Evolutionary conservation across 2,113 vertebrate species (phyloP), one percentile per base, ranked within the genome.

Genomic region (Cavia porcellus): DNA sequence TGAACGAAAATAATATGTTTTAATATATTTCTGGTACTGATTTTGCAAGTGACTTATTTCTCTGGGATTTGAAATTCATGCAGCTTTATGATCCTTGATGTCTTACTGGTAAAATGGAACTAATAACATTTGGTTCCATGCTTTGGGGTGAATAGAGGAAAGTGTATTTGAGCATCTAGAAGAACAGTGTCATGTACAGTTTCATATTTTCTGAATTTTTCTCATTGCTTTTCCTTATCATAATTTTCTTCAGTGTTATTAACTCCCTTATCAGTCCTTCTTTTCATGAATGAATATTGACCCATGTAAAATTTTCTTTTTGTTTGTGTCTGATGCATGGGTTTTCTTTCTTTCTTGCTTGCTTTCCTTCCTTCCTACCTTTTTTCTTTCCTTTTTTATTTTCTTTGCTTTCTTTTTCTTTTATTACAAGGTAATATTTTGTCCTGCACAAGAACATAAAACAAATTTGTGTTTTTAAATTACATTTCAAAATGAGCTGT

Each of bases 401-500:
- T 68, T 70, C 8, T 6, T 92, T 80, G 74, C 61, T 64, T 61
- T 74, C 62, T 68, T 35, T 38, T 17, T 70, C n/a, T 9, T 92
- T 81, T 85, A 42, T 66, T 64, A 87, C 50, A 86, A 92, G 47
- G 13, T 30, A 89, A 30, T 92, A 75, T 77, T 96, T 94, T 91
- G 89, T 96, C 68, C 22, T 92, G 42, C 10, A 85, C 4, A 66
- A 57, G 72, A 86, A 94, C 57, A 94, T 10, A 52, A 61, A 77
- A 28, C 90, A 96, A 93, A 89, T 93, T 38, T 52, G 50, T 77
- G 52, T 91, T 82, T 86, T 85, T 70, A 86, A 97, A 92, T 97
- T 92, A 82, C 59, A 87, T 95, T 96, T 96, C 86, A 89, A 84
- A 97, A 92, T 82, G n/a, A 95, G 24, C 62, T 95, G 70, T 97